Evolutionary conservation across 1,140 invertebrate genomes (phyloP), one percentile per base, ranked within the genome.

Genomic region (Aphaenogaster ashmeadi): DNA sequence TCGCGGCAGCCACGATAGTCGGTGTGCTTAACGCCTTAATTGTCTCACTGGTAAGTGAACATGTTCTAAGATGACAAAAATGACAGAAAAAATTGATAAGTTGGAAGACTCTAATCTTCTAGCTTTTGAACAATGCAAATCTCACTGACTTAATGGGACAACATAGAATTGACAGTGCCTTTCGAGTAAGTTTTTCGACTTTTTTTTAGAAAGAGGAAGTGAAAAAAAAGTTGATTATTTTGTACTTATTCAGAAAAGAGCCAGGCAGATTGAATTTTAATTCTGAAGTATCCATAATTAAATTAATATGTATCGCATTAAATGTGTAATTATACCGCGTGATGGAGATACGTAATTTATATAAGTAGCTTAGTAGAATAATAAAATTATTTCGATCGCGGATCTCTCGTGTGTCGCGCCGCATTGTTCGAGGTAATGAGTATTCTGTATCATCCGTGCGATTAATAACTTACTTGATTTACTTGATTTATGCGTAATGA

Each of bases 1-100:
- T 87, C 18, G 56, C 80, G 11, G 86, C 86, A 54, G 86, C 80
- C 6, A 69, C 86, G 13, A 75, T 69, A 54, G 81, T 79, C 21
- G 86, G 80, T 21, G 75, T 87, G 11, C 15, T 69, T 27, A 87
- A 84, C 50, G 79, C 86, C 1, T 27, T 87, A 36, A 83, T 87
- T n/a, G 78, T 87, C 15, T 83, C 78, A 27, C 3, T 87, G 78
- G 86, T 87, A 38, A 87, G 86, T 81, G 9, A 47, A 69, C 8
- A 47, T 36, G 5, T 18, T 80, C 4, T 21, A 38, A 18, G 2
- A 18, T 5, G 8, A 54, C n/a, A 41, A 72, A 72, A 6, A 41
- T 2, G 8, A 27, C 27, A 27, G 27, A 27, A 27, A 27, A 27
- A 27, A 27, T 27, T 21, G 4, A 18, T 36, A 9, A 74, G 5